A percentile compares a stretch with the other conserved stretches of the same genome.
These are phyloP conservation scores for Scomber japonicus DNA, from an alignment of 2,113 vertebrate species.

Conservation along the genomic window DNA sequence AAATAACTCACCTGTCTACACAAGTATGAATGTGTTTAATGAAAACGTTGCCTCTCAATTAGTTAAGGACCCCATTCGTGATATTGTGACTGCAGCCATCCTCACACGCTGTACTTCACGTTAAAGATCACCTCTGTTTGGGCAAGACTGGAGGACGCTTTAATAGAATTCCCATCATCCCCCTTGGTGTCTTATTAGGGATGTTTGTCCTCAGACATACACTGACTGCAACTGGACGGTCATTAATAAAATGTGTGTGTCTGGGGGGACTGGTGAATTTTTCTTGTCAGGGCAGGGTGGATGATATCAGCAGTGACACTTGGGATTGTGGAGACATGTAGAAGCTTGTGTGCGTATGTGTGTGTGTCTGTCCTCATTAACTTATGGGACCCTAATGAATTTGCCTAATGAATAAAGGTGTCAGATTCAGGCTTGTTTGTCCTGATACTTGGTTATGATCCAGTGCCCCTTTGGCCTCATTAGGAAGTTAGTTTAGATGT, in stretches of 20 bases:
- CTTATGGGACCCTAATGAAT: conserved; percentile 58
- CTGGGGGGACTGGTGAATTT: conserved; percentile 42
- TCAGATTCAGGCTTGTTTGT: conserved; percentile 54
- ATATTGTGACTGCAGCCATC: not conserved
- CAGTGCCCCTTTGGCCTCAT: conserved; percentile 46
- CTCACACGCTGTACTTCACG: not conserved
- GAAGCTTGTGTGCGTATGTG: conserved; percentile 51
- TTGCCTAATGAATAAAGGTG: conserved; percentile 67
- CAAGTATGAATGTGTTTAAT: not conserved
- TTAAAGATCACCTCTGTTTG: not conserved
- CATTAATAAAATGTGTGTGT: conserved; percentile 36
- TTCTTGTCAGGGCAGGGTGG: conserved; percentile 21
- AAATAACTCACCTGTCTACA: conserved; percentile 37
- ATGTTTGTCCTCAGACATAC: conserved; percentile 27
- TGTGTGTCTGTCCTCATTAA: conserved; percentile 12
- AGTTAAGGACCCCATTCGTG: not conserved
- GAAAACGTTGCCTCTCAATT: not conserved
- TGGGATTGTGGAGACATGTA: conserved; percentile 57
- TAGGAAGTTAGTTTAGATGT: conserved; percentile 41
- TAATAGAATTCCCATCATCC: conserved; percentile 45
- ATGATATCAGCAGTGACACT: conserved; percentile 33
- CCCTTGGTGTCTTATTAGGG: conserved; percentile 29
- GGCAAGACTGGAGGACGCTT: not conserved
- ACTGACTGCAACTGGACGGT: conserved; percentile 8
- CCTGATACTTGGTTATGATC: not conserved